Percentiles rank a stretch among this genome's conserved stretches.
phyloP scores from a whole-genome alignment of 2,888 invertebrate genomes.

The Erebia aethiops region DNA sequence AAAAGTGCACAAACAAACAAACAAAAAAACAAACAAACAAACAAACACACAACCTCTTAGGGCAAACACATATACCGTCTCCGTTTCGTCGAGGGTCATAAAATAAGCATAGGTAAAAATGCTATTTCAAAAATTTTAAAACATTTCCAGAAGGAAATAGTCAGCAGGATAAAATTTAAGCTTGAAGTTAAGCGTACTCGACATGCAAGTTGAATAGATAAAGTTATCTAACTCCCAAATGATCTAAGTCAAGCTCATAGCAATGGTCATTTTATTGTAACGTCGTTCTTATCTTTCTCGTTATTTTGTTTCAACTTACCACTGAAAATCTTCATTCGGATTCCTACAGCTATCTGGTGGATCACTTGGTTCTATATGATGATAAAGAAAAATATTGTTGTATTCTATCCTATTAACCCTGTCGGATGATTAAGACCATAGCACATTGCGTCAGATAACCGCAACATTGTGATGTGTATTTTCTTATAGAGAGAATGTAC shows the following conservation, averaged over 20 bases:
- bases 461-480: too few species aligned
- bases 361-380: neutral
- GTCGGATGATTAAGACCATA: neutral
- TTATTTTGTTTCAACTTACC: neutral
- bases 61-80: too few species aligned
- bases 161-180: neutral
- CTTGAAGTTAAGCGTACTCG: conserved; percentile 1
- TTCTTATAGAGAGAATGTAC: too few species aligned
- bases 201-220: conserved; percentile 7
- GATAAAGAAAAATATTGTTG: neutral
- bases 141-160: conserved; percentile 3
- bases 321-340: neutral
- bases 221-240: conserved; percentile 13
- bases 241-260: conserved; percentile 11
- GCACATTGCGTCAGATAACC: neutral
- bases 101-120: neutral
- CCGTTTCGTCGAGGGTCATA: too few species aligned
- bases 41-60: too few species aligned
- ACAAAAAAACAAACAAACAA: too few species aligned
- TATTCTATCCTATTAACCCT: neutral
- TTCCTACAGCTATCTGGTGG: neutral
- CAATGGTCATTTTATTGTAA: conserved; percentile 6
- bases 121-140: neutral
- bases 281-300: neutral
- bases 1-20: too few species aligned